These are phyloP conservation scores for Notolabrus celidotus DNA, from an alignment of 2,797 vertebrate species.

Conservation along the genomic window DNA sequence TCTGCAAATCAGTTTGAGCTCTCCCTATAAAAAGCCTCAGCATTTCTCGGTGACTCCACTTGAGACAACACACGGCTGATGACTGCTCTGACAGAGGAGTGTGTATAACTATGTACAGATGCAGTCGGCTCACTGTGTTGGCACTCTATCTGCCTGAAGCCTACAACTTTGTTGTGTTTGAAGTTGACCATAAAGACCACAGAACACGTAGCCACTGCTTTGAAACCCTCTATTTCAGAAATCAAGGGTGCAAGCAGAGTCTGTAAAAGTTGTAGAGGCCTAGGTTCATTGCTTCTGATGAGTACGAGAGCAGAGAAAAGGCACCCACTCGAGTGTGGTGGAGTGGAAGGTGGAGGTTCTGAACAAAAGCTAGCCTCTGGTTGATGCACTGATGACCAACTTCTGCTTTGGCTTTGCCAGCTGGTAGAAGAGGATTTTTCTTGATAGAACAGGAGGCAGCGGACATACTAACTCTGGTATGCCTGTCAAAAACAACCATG, in stretches of 20 bases:
- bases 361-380: conserved; percentile 20
- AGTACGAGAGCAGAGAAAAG: conserved; percentile 24
- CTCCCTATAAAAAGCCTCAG: neutral
- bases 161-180: conserved; percentile 9
- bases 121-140: neutral
- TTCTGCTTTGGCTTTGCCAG: conserved; percentile 14
- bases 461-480: neutral
- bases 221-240: conserved; percentile 1
- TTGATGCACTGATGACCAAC: conserved; percentile 23
- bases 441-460: conserved; percentile 5
- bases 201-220: conserved; percentile 31
- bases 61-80: neutral
- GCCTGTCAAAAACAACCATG: neutral
- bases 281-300: conserved; percentile 30
- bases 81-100: conserved; percentile 8
- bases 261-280: conserved; percentile 12
- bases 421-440: neutral
- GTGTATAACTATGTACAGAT: neutral
- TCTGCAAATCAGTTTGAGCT: neutral
- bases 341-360: conserved; percentile 34
- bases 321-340: conserved; percentile 33
- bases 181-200: conserved; percentile 18
- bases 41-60: neutral
- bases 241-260: conserved; percentile 12
- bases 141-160: conserved; percentile 7